Conservation (phyloP, 2,888 invertebrate species). For the Acronicta leporina region DNA sequence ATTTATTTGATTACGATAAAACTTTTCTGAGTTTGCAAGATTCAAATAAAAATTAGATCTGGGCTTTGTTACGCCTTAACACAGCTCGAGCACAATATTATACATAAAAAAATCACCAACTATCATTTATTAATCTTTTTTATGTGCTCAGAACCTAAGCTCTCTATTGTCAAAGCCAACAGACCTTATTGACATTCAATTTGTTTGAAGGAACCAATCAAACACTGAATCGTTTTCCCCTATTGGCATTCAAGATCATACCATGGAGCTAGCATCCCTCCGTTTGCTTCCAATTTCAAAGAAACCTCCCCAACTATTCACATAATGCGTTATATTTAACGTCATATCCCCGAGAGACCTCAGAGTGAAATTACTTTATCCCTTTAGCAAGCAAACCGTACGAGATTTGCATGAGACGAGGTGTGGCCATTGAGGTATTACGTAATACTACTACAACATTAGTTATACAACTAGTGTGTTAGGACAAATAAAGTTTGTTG, state of each 20-base stretch:
- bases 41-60: too few species aligned
- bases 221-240: constrained; percentile 36
- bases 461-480: too few species aligned
- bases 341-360: constrained; percentile 19
- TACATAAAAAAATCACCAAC: too few species aligned
- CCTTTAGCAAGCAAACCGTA: constrained; percentile 42
- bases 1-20: too few species aligned
- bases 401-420: constrained; percentile 45
- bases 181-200: constrained; percentile 21
- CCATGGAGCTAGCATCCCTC: constrained; percentile 18
- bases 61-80: not conserved
- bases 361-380: constrained; percentile 47
- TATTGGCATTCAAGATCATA: constrained; percentile 25
- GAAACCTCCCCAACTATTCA: constrained; percentile 38
- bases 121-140: too few species aligned
- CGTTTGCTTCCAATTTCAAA: constrained; percentile 33
- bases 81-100: too few species aligned
- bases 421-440: constrained; percentile 4
- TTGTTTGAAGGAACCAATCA: constrained; percentile 32
- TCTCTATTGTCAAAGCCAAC: not conserved
- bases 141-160: not conserved
- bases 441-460: not conserved
- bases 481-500: too few species aligned
- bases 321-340: constrained; percentile 37
- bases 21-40: too few species aligned